phyloP scores from a whole-genome alignment of 1,140 invertebrate genomes.

The Chionoecetes opilio region DNA sequence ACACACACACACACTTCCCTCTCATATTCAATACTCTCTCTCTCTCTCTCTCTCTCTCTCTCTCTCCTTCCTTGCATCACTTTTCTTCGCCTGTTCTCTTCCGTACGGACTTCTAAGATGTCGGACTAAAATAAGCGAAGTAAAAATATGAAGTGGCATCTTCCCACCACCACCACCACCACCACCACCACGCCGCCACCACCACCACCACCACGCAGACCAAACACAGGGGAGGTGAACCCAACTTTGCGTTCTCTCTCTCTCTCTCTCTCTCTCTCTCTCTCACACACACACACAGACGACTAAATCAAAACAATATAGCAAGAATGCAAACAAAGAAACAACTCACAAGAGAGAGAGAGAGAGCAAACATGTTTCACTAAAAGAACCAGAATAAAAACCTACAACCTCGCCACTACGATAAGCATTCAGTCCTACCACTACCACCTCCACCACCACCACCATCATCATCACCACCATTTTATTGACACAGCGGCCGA shows the following conservation, averaged over 20 bases:
- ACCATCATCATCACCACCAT: not conserved
- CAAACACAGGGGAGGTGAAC: not conserved
- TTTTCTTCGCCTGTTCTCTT: not conserved
- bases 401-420: too few relatives aligned
- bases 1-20: too few relatives aligned
- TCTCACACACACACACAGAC: not conserved
- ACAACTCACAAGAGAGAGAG: constrained; percentile 17
- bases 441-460: not conserved
- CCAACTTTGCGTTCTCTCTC: not conserved
- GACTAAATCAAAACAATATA: not conserved
- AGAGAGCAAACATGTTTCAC: not conserved
- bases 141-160: too few relatives aligned
- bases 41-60: too few relatives aligned
- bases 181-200: not conserved
- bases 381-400: too few relatives aligned
- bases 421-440: too few relatives aligned
- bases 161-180: too few relatives aligned
- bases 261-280: constrained; percentile 37
- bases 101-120: not conserved
- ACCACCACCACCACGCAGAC: not conserved
- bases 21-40: too few relatives aligned
- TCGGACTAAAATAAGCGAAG: too few relatives aligned
- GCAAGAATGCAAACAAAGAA: not conserved
- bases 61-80: not conserved
- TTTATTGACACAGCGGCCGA: too few relatives aligned